Evolutionary conservation across 1,140 invertebrate genomes (phyloP), one percentile per base, ranked within the genome.

Genomic region (Brachionus manjavacas): DNA sequence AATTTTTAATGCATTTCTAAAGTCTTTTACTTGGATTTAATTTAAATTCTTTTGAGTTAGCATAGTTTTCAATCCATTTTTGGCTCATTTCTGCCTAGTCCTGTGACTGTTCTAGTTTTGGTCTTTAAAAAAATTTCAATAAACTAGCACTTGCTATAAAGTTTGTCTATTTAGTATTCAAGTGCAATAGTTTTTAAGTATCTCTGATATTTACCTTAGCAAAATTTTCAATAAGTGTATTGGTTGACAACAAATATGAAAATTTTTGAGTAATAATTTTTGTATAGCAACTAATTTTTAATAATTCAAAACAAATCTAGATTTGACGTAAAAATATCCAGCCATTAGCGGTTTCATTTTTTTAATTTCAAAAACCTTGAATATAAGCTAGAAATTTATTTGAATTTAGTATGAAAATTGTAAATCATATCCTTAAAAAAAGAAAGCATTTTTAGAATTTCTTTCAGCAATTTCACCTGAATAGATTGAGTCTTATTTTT

Each of bases 221-320:
- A 41, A 41, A 41, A 46, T 20, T 72, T 41, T 41, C 25, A 39
- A 41, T 72, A 41, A 41, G 39, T 41, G 41, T 72, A 72, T 72
- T 39, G 68, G 68, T 72, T 72, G 68, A 41, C 68, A 72, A 72
- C 68, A 35, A 41, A 41, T 43, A 41, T 72, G 31, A 72, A 41
- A 41, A 39, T 72, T 72, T 70, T 72, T 72, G 68, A 72, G 68
- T 72, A 72, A 72, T 72, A 72, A 72, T 68, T 72, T 72, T 72
- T 72, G 35, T 72, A 41, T 72, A 72, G 68, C 68, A 72, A 72
- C 68, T 72, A 68, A 60, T 68, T 68, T 31, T 68, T 68, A 68
- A 31, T 20, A 72, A 72, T 41, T 41, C 16, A 43, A 72, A 39
- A 46, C 16, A 39, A 72, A 72, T 41, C 41, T 41, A 31, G n/a